Conservation (phyloP, 1,140 invertebrate genomes). For the Solenopsis invicta region DNA sequence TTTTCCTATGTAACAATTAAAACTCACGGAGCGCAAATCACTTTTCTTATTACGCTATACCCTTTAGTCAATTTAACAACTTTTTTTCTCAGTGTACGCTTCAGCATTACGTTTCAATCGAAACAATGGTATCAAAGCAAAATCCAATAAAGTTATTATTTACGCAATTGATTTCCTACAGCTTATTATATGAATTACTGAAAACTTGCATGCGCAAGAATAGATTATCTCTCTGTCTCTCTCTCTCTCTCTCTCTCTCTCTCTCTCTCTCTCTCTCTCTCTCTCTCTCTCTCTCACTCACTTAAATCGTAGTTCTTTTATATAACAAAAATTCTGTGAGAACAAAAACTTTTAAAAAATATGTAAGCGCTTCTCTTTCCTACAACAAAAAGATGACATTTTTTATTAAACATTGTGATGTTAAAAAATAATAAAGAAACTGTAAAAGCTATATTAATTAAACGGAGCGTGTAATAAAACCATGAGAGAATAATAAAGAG, state of each 20-base stretch:
- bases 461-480: slow-evolving; percentile 11
- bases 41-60: too few species aligned
- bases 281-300: too few species aligned
- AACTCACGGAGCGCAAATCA: too few species aligned
- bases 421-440: slow-evolving; percentile 17
- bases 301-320: background rate
- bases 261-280: too few species aligned
- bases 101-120: background rate
- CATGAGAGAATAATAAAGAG: background rate
- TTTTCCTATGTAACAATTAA: too few species aligned
- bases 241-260: too few species aligned
- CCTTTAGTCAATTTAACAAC: too few species aligned
- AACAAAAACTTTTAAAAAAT: background rate
- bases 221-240: too few species aligned
- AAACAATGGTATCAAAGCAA: background rate
- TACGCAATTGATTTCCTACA: background rate
- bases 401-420: background rate
- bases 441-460: slow-evolving; percentile 28
- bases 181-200: background rate
- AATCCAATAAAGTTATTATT: slow-evolving; percentile 10
- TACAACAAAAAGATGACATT: background rate
- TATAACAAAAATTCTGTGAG: background rate
- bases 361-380: background rate
- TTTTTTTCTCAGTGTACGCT: background rate
- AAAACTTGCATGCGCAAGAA: background rate